Percentiles rank a stretch among this genome's conserved stretches.
These are phyloP conservation scores for Heliornis fulica DNA, from an alignment of 2,113 vertebrate genomes.

Conservation along the genomic window DNA sequence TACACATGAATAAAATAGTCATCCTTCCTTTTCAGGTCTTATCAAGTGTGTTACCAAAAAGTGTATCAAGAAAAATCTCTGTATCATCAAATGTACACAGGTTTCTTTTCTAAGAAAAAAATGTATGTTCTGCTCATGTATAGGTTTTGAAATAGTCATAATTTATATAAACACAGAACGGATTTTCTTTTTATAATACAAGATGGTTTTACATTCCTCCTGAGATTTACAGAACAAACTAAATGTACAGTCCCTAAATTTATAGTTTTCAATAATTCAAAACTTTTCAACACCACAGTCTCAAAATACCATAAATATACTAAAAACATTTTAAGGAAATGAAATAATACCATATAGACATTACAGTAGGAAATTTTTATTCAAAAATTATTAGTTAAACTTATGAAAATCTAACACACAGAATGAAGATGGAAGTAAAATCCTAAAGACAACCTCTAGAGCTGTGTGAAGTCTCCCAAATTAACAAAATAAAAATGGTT, in stretches of 20 bases:
- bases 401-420: not conserved
- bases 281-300: not conserved
- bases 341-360: not conserved
- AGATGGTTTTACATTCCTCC: not conserved
- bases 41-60: not conserved
- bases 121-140: fast-evolving
- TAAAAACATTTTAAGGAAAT: not conserved
- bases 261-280: not conserved
- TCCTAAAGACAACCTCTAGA: not conserved
- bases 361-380: not conserved
- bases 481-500: not conserved
- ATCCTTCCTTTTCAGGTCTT: not conserved
- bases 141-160: not conserved
- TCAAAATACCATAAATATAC: not conserved
- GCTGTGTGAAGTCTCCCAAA: not conserved
- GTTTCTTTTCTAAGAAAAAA: not conserved
- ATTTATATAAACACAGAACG: not conserved
- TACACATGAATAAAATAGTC: not conserved
- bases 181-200: not conserved
- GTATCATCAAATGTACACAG: not conserved
- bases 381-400: not conserved
- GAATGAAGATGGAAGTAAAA: not conserved
- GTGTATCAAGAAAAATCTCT: not conserved
- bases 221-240: not conserved
- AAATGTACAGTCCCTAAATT: not conserved